Evolutionary conservation across 2,113 vertebrate genomes (phyloP), one percentile per base, ranked within the genome.

Genomic region (Aldabrachelys gigantea): DNA sequence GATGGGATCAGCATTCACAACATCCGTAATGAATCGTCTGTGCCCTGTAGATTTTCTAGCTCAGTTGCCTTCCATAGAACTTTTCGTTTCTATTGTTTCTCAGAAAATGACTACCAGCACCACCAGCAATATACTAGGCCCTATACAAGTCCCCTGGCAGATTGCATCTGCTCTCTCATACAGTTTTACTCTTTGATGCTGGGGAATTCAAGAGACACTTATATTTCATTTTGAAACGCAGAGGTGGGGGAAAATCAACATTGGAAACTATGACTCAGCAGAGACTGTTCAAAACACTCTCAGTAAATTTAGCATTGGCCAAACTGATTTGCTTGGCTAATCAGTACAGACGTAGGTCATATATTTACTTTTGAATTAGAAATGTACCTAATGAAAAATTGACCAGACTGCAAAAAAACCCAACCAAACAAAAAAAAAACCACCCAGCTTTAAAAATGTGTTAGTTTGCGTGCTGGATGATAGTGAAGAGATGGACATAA

Each of bases 401-500:
- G 65, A 41, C n/a, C n/a, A 50, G 7, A 4, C 53, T 52, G 8
- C n/a, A 31, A 13, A 62, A 62, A 62, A 62, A 44, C 6, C 44
- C 44, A 44, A 44, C 44, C 44, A 44, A 44, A 44, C 44, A 44
- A 44, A 35, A n/a, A 47, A 11, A 24, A 3, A 2, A 6, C 44
- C 6, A 44, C 44, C 44, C 44, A 44, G 44, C 47, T 49, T 49
- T 49, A 49, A 49, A 49, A 49, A 49, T 49, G 47, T 41, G 19
- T 27, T 27, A 25, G 10, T 1, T 12, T 72, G 2, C 6, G 27
- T 44, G n/a, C 25, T 19, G 59, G 65, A 24, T 27, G 14, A 22
- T 6, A 17, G 8, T 54, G 0, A 1, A 38, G 31, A 47, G 24
- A 78, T 78, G 41, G 41, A 78, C 38, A 78, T 2, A 10, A 1